phyloP scores from a whole-genome alignment of 1,140 invertebrate genomes.

The Ceratina australensis region DNA sequence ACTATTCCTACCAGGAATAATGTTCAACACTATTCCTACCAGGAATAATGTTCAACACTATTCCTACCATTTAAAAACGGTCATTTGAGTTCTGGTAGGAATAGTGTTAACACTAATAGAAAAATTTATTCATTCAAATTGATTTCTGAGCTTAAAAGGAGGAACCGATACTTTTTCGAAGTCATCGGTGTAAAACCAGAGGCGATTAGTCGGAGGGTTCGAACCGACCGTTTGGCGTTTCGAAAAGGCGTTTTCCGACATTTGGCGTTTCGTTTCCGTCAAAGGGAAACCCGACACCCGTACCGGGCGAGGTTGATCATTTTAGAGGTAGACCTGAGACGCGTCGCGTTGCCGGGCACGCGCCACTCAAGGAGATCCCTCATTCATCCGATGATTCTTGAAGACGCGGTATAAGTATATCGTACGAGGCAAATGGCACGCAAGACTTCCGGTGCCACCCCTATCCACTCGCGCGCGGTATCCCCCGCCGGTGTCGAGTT shows the following conservation, averaged over 20 bases:
- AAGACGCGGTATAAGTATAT: slow-evolving; percentile 71
- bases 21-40: too few relatives aligned
- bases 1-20: too few relatives aligned
- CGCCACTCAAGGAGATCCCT: slow-evolving; percentile 70
- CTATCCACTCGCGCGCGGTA: slow-evolving; percentile 42
- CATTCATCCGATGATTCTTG: slow-evolving; percentile 71
- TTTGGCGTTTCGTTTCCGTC: slow-evolving; percentile 1
- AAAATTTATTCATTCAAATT: neutral
- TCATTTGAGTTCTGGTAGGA: too few relatives aligned
- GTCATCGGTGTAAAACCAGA: neutral
- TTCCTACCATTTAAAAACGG: too few relatives aligned
- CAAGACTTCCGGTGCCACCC: slow-evolving; percentile 75
- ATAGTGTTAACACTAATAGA: too few relatives aligned
- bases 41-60: too few relatives aligned
- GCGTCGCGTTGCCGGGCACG: slow-evolving; percentile 65
- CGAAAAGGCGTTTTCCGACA: neutral
- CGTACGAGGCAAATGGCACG: slow-evolving; percentile 75
- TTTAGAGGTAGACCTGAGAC: slow-evolving; percentile 24
- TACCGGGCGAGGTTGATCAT: slow-evolving; percentile 20
- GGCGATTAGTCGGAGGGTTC: neutral
- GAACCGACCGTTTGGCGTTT: neutral
- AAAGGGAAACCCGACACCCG: slow-evolving; percentile 30
- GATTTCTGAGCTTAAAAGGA: too few relatives aligned
- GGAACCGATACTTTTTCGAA: neutral
- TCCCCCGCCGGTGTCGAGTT: slow-evolving; percentile 65